These are phyloP conservation scores for Phocoena phocoena DNA, from an alignment of 2,113 vertebrate genomes.

Conservation along the genomic window DNA sequence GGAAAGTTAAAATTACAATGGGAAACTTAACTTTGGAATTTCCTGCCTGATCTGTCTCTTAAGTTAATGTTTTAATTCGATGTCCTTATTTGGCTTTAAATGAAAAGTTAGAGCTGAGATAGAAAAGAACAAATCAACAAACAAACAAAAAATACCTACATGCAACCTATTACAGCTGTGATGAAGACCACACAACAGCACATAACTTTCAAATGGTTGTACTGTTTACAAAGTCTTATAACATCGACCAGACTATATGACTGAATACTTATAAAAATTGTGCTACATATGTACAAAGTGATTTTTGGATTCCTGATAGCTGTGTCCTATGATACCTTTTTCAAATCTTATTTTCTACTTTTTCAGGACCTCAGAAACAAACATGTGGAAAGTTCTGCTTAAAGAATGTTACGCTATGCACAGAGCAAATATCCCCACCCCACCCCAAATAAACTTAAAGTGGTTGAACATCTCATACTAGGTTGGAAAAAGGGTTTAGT, in stretches of 20 bases:
- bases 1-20: slow-evolving; percentile 9
- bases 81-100: slow-evolving; percentile 49
- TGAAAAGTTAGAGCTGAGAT: not conserved
- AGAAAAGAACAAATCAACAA: not conserved
- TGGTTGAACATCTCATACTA: not conserved
- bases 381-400: not conserved
- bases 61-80: not conserved
- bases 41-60: slow-evolving; percentile 12
- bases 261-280: too few relatives aligned
- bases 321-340: not conserved
- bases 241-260: fast-evolving
- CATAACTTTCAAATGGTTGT: not conserved
- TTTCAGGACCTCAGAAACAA: slow-evolving; percentile 8
- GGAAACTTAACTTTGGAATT: slow-evolving; percentile 40
- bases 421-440: not conserved
- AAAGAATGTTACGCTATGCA: not conserved
- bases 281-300: not conserved
- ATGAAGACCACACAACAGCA: not conserved
- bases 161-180: not conserved
- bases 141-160: not conserved
- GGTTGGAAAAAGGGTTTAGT: not conserved
- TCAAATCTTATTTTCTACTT: slow-evolving; percentile 17
- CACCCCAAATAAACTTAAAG: not conserved
- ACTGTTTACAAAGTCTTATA: not conserved
- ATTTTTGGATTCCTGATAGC: not conserved